Evolutionary conservation across 2,888 invertebrate species (phyloP).

Genomic region (Myopa tessellatipennis): DNA sequence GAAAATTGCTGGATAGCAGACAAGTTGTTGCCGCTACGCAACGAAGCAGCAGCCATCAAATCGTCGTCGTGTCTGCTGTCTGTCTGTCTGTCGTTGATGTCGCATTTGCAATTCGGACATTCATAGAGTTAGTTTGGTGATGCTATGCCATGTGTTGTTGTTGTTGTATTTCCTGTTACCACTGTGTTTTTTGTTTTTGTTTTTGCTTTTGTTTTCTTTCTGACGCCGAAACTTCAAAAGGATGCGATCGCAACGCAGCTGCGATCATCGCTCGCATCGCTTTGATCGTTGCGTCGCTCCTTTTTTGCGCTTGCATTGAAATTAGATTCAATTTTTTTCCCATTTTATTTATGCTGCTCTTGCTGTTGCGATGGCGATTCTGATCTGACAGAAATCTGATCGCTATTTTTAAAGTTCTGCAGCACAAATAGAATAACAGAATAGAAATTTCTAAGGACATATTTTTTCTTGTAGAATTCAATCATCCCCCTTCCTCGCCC

Average conservation of each 20-base stretch:
- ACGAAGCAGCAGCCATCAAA: too few species aligned
- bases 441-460: too few species aligned
- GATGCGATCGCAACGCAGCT: slow-evolving; percentile 9
- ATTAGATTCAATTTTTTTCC: background rate
- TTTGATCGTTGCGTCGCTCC: slow-evolving; percentile 33
- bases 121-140: too few species aligned
- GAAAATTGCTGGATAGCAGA: background rate
- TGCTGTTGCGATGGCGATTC: too few species aligned
- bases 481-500: too few species aligned
- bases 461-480: too few species aligned
- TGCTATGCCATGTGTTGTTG: too few species aligned
- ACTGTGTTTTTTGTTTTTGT: background rate
- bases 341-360: background rate
- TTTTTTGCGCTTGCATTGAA: slow-evolving; percentile 19
- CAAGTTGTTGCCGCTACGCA: background rate
- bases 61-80: background rate
- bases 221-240: slow-evolving; percentile 20
- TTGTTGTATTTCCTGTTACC: background rate
- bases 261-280: background rate
- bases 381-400: too few species aligned
- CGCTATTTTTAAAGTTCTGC: too few species aligned
- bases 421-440: too few species aligned
- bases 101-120: too few species aligned
- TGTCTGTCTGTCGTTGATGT: background rate
- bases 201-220: background rate